Conservation (phyloP, 2,888 invertebrate genomes). For the Epicampocera succincta region DNA sequence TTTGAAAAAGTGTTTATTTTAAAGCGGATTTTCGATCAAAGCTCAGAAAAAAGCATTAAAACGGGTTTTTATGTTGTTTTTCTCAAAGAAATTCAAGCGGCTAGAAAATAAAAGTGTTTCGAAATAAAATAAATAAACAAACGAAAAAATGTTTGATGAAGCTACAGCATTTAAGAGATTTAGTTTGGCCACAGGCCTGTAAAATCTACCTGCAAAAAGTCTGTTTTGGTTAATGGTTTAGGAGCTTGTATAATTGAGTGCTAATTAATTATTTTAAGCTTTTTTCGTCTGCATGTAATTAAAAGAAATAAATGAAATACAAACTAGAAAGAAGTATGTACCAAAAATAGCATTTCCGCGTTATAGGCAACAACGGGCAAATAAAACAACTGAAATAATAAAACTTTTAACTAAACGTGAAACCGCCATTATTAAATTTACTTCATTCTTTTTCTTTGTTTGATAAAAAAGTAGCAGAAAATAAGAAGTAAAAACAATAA, state of each 20-base stretch:
- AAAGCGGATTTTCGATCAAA: neutral
- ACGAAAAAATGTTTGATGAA: too few relatives aligned
- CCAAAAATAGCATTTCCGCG: slow-evolving; percentile 73
- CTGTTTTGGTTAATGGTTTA: neutral
- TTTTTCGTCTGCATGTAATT: slow-evolving; percentile 27
- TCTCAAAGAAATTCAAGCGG: neutral
- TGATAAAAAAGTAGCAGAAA: slow-evolving; percentile 21
- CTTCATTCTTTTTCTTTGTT: slow-evolving; percentile 4
- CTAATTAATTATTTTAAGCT: slow-evolving; percentile 8
- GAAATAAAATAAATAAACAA: neutral
- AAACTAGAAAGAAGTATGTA: slow-evolving; percentile 55
- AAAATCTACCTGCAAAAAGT: too few relatives aligned
- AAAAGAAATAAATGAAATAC: slow-evolving; percentile 65
- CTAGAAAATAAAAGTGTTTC: neutral
- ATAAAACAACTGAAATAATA: neutral
- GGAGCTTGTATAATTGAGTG: slow-evolving; percentile 4
- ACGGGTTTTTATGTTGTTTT: neutral
- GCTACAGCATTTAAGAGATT: too few relatives aligned
- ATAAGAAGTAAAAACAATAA: slow-evolving; percentile 13
- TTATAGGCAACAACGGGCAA: slow-evolving; percentile 55
- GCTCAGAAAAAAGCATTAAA: slow-evolving; percentile 1
- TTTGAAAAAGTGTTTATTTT: slow-evolving; percentile 1
- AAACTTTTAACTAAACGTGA: slow-evolving; percentile 26
- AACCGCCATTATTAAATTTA: slow-evolving; percentile 26
- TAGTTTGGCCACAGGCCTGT: too few relatives aligned